These are phyloP conservation scores for Stomatorhinus ivindoensis DNA, from an alignment of 2,113 vertebrate genomes.

Conservation along the genomic window DNA sequence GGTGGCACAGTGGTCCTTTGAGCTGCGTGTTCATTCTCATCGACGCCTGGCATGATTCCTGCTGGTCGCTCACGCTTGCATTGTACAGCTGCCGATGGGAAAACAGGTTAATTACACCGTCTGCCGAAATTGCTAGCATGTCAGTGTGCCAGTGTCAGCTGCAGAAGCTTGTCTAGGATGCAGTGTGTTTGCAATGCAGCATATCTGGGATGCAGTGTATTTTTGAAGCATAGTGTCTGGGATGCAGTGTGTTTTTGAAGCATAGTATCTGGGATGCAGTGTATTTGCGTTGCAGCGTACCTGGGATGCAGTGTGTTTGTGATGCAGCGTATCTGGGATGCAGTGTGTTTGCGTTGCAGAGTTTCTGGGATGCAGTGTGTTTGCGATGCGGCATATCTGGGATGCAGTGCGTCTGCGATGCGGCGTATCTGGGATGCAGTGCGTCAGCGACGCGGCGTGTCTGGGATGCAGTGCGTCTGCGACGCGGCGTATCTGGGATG, in stretches of 20 bases:
- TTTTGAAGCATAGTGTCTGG: background rate
- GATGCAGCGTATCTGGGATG: too few species aligned
- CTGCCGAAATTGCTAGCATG: background rate
- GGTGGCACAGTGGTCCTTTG: slow-evolving; percentile 25
- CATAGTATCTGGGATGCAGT: too few species aligned
- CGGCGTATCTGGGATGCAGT: background rate
- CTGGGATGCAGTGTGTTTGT: background rate
- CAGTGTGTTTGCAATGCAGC: background rate
- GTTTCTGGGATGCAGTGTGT: background rate
- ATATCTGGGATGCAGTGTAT: background rate
- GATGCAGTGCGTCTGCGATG: too few species aligned
- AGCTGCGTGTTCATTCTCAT: background rate
- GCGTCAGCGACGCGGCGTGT: background rate
- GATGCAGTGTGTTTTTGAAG: background rate
- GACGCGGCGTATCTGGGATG: too few species aligned
- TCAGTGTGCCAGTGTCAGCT: background rate
- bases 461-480: background rate
- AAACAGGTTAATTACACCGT: background rate
- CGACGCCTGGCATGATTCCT: background rate
- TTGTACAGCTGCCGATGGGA: background rate
- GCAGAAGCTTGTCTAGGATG: background rate
- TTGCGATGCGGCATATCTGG: too few species aligned
- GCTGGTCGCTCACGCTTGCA: background rate
- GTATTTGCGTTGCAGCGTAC: background rate
- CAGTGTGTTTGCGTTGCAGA: background rate